Percentiles rank a stretch among this genome's conserved stretches.
phyloP scores from a whole-genome alignment of 2,888 invertebrate genomes.

The Spilosoma lubricipeda region DNA sequence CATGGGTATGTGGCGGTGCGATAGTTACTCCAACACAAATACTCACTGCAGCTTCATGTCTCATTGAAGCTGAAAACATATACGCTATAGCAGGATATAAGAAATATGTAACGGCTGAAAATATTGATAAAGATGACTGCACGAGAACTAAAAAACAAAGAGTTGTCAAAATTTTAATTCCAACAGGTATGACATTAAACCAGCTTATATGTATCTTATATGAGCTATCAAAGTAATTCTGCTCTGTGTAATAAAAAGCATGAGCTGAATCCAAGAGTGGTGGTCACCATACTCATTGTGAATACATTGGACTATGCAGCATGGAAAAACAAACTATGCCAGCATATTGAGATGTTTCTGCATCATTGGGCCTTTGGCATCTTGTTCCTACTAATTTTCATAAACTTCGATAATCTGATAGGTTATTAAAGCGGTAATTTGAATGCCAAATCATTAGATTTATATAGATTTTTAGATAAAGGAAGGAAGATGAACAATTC shows the following conservation, averaged over 20 bases:
- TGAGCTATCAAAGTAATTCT: too few species aligned
- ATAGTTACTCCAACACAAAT: conserved; percentile 24
- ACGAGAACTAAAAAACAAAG: conserved; percentile 31
- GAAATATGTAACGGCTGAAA: conserved; percentile 25
- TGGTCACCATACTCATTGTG: too few species aligned
- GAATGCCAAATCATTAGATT: not conserved
- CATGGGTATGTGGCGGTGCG: conserved; percentile 40
- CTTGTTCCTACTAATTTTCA: not conserved
- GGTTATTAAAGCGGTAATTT: not conserved
- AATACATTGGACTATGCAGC: too few species aligned
- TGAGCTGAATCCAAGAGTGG: too few species aligned
- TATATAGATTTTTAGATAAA: too few species aligned
- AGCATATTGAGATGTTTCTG: too few species aligned
- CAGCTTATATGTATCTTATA: too few species aligned
- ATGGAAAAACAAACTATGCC: too few species aligned
- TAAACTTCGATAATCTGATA: not conserved
- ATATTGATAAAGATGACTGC: conserved; percentile 26
- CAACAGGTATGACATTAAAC: conserved; percentile 29
- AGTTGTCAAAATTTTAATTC: conserved; percentile 31
- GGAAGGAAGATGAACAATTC: not conserved
- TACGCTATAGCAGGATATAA: conserved; percentile 41
- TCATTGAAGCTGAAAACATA: conserved; percentile 32
- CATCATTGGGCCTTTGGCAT: too few species aligned
- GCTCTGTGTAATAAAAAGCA: too few species aligned
- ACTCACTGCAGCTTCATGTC: conserved; percentile 35